phyloP scores from a whole-genome alignment of 2,113 vertebrate species.

The Sus scrofa region DNA sequence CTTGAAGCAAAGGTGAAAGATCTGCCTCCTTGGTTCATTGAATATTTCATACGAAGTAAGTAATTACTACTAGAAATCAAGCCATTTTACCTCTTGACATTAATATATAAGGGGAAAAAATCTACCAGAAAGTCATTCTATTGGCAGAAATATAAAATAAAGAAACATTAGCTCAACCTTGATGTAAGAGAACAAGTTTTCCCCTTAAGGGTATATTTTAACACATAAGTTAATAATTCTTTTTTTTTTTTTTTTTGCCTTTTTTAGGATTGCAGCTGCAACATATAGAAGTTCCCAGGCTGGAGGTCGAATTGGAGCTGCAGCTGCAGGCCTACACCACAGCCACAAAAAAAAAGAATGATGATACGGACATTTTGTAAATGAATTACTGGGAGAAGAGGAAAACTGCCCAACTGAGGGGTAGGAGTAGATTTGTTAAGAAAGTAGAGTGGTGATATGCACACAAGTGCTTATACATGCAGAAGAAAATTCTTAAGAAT shows the following conservation, averaged over 20 bases:
- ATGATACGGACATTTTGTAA: neutral
- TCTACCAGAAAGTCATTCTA: neutral
- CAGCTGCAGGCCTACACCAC: too few relatives aligned
- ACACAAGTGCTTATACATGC: neutral
- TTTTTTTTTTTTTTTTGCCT: too few relatives aligned
- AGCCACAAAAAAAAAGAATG: neutral
- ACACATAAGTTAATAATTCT: conserved; percentile 29
- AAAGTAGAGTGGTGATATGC: neutral
- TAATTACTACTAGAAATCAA: conserved; percentile 5
- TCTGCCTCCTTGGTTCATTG: neutral
- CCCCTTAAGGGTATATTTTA: neutral
- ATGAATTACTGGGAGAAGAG: neutral
- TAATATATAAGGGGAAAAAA: neutral
- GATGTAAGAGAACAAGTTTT: neutral
- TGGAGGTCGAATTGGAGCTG: too few relatives aligned
- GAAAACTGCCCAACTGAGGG: neutral
- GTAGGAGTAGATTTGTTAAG: neutral
- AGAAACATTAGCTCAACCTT: neutral
- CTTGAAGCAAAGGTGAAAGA: conserved; percentile 9
- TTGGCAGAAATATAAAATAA: conserved; percentile 44
- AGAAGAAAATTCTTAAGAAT: neutral
- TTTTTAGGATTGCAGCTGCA: too few relatives aligned
- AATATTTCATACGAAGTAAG: neutral
- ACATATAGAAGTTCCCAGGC: too few relatives aligned
- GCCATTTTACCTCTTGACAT: neutral